These are phyloP conservation scores for Ranitomeya variabilis DNA, from an alignment of 2,113 vertebrate species.

Conservation along the genomic window DNA sequence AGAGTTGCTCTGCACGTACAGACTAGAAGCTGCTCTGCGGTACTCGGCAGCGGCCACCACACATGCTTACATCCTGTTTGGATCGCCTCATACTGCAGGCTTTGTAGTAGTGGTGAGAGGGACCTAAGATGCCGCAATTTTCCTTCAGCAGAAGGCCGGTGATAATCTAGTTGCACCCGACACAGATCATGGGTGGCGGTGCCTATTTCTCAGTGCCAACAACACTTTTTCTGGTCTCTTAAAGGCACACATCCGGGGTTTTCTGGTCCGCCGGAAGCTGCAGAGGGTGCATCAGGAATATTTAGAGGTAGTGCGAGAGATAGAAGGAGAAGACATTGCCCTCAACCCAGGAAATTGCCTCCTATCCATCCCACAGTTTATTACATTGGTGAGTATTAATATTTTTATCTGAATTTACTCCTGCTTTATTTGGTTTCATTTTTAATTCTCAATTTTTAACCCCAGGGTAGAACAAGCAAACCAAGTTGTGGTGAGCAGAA, in stretches of 20 bases:
- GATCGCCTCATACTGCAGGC: too few species aligned
- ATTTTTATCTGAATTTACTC: background rate
- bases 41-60: too few species aligned
- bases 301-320: slow-evolving; percentile 78
- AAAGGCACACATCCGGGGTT: slow-evolving; percentile 80
- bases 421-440: background rate
- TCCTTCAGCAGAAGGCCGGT: too few species aligned
- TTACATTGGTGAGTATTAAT: slow-evolving; percentile 65
- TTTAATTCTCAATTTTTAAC: background rate
- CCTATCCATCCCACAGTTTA: slow-evolving; percentile 75
- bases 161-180: too few species aligned
- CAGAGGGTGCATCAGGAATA: slow-evolving; percentile 73
- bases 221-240: background rate
- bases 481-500: background rate
- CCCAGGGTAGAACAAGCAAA: background rate
- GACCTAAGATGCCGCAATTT: too few species aligned
- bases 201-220: too few species aligned
- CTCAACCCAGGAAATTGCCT: slow-evolving; percentile 73
- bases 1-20: too few species aligned
- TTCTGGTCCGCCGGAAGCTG: slow-evolving; percentile 75
- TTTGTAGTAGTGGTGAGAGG: too few species aligned
- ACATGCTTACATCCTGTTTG: too few species aligned
- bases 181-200: background rate
- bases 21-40: too few species aligned
- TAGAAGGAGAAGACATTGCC: slow-evolving; percentile 74